Base-by-base conservation (phyloP, 2,797 vertebrate species). In the Lutjanus argentimaculatus region DNA sequence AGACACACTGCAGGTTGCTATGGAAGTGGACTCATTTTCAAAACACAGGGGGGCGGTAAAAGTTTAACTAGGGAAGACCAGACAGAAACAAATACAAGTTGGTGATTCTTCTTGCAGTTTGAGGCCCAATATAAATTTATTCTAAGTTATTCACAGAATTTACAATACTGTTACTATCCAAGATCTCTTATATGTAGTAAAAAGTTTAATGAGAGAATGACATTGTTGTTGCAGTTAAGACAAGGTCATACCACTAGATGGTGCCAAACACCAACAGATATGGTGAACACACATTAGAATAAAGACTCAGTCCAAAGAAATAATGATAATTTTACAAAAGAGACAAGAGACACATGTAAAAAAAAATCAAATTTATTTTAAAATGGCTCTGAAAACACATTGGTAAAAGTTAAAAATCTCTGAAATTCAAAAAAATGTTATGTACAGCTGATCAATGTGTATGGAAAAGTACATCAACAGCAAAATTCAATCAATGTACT, bases 1-100 rank as follows among this genome's bases (percentile, higher is more conserved):
- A 82, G 71, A 90, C 82, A 87, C 89, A 88, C 46, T 72, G 72
- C 76, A 90, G 91, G 95, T 96, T 96, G 95, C 94, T 92, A 96
- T 95, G 95, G 95, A 89, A 89, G 84, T 92, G 74, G 86, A 89
- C 79, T 85, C 90, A 77, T 79, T 87, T 89, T 88, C 80, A 87
- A 90, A 90, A 94, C 91, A 91, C 64, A 79, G 57, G 81, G 30
- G 66, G 75, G 69, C 19, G 40, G 89, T 92, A 90, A 92, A 94
- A 82, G 81, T 91, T 93, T 93, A 92, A 93, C 89, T 67, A 87
- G 80, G 14, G 15, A 56, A 55, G 16, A 56, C 8, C 17, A 52
- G 36, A 66, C 30, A 61, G 22, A 42, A 61, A 52, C 12, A 17
- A n/a, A 30, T 0, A 9, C 7, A 65, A 1, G 14, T 36, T 36